phyloP scores from a whole-genome alignment of 2,113 vertebrate species.

The Rhea pennata region DNA sequence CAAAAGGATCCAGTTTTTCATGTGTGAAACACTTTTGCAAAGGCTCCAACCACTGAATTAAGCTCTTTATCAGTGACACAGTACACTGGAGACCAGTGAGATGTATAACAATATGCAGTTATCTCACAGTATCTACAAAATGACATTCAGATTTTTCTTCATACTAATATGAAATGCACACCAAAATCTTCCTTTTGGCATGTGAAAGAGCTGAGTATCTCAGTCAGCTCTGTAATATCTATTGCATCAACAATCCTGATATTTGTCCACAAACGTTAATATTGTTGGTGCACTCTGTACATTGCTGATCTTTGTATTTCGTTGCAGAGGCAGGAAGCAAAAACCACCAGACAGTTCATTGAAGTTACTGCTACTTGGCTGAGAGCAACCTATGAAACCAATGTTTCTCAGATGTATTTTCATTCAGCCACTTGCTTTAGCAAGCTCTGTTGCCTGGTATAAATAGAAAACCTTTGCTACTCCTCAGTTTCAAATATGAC shows the following conservation, averaged over 20 bases:
- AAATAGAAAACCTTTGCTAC: background rate
- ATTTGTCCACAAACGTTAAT: background rate
- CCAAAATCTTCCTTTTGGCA: background rate
- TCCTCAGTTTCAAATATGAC: background rate
- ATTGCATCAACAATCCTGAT: background rate
- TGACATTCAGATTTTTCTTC: background rate
- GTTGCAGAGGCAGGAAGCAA: background rate
- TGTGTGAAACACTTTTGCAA: background rate
- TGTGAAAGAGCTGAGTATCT: background rate
- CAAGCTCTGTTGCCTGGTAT: background rate
- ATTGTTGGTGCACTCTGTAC: background rate
- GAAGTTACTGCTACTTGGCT: background rate
- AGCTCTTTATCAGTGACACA: constrained; percentile 11
- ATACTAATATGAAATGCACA: background rate
- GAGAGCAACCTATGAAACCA: background rate
- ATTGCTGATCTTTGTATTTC: background rate
- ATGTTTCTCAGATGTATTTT: background rate
- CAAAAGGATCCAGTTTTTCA: background rate
- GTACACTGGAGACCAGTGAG: background rate
- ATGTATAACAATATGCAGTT: background rate
- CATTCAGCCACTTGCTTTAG: background rate
- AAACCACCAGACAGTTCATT: background rate
- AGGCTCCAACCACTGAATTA: background rate
- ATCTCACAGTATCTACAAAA: constrained; percentile 30
- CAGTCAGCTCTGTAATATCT: background rate